phyloP scores from a whole-genome alignment of 2,113 vertebrate genomes.

The Cariama cristata region DNA sequence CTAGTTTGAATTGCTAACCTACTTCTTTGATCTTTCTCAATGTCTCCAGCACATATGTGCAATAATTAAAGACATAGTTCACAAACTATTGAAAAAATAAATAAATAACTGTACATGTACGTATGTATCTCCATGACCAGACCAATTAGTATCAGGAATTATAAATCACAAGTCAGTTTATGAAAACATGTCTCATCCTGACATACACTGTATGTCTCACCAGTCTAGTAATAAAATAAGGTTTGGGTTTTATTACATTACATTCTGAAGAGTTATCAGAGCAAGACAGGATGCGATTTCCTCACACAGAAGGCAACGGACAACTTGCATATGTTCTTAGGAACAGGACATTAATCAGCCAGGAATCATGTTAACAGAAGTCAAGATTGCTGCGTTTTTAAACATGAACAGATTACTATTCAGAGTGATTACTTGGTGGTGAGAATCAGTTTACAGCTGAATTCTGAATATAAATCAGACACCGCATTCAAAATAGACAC shows the following conservation, averaged over 20 bases:
- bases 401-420: background rate
- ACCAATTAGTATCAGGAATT: slow-evolving; percentile 22
- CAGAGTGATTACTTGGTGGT: background rate
- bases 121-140: background rate
- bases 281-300: slow-evolving; percentile 37
- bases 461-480: background rate
- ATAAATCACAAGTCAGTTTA: slow-evolving; percentile 42
- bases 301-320: background rate
- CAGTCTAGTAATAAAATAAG: slow-evolving; percentile 26
- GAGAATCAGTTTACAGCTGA: background rate
- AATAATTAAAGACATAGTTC: slow-evolving; percentile 69
- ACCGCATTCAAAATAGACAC: background rate
- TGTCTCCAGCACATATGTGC: slow-evolving; percentile 64
- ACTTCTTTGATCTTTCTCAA: slow-evolving; percentile 64
- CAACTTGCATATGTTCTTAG: slow-evolving; percentile 6
- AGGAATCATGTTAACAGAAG: slow-evolving; percentile 37
- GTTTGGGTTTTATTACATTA: slow-evolving; percentile 21
- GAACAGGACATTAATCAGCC: slow-evolving; percentile 21
- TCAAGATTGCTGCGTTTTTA: background rate
- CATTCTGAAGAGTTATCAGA: slow-evolving; percentile 42
- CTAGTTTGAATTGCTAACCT: slow-evolving; percentile 68
- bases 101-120: background rate
- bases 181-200: slow-evolving; percentile 36
- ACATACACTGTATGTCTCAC: background rate
- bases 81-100: background rate